Evolutionary conservation across 2,888 invertebrate species (phyloP).

Genomic region (Smittia sp.): DNA sequence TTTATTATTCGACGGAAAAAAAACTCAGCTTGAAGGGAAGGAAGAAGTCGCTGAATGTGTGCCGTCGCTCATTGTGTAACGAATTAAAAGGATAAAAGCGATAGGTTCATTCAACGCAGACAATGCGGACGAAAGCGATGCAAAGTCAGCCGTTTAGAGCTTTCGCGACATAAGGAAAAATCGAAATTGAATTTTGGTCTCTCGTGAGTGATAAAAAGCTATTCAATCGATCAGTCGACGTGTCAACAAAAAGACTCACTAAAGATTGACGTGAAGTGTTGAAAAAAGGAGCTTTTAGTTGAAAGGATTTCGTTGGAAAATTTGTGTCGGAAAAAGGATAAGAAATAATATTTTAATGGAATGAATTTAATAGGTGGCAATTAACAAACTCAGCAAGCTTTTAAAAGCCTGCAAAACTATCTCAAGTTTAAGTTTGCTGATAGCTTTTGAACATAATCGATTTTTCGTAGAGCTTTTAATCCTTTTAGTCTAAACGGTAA

Average conservation of each 20-base stretch:
- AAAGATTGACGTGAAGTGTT: too few relatives aligned
- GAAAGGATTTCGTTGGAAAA: too few relatives aligned
- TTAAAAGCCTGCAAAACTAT: too few relatives aligned
- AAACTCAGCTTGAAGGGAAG: background rate
- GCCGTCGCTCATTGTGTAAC: background rate
- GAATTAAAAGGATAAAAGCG: background rate
- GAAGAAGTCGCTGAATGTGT: background rate
- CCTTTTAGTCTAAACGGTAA: background rate
- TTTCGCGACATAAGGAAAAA: background rate
- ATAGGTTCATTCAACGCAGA: background rate
- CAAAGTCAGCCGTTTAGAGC: background rate
- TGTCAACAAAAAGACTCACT: background rate
- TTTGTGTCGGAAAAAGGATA: too few relatives aligned
- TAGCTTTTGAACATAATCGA: too few relatives aligned
- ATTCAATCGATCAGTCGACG: background rate
- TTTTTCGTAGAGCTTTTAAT: too few relatives aligned
- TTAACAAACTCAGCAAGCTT: too few relatives aligned
- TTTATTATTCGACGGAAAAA: background rate
- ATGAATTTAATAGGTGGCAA: too few relatives aligned
- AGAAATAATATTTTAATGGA: too few relatives aligned
- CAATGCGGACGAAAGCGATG: constrained; percentile 1
- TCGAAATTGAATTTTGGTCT: background rate
- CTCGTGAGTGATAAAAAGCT: background rate
- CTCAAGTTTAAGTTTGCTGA: too few relatives aligned
- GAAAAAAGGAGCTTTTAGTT: too few relatives aligned